phyloP scores from a whole-genome alignment of 2,888 invertebrate species.

The Incurvaria masculella region DNA sequence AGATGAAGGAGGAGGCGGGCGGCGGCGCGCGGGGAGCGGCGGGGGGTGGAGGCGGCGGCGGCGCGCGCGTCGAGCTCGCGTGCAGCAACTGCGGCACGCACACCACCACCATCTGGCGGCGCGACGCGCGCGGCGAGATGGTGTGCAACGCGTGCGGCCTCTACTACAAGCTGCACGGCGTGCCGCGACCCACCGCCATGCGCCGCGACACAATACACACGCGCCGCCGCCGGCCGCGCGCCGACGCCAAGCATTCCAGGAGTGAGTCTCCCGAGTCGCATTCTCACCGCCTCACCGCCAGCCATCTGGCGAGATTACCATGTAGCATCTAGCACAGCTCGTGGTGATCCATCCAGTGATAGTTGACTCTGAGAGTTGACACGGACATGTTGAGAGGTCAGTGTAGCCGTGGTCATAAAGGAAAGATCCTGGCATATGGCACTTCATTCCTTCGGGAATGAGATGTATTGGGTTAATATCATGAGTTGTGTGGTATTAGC shows the following conservation, averaged over 20 bases:
- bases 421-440: too few relatives aligned
- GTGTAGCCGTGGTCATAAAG: too few relatives aligned
- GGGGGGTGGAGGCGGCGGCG: slow-evolving; percentile 13
- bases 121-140: slow-evolving; percentile 95
- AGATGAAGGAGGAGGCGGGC: slow-evolving; percentile 10
- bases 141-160: slow-evolving; percentile 99
- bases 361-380: too few relatives aligned
- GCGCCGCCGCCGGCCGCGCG: slow-evolving; percentile 81
- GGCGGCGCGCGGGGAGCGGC: slow-evolving; percentile 1
- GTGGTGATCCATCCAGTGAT: too few relatives aligned
- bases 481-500: too few relatives aligned
- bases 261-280: slow-evolving; percentile 32
- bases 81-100: slow-evolving; percentile 98
- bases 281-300: too few relatives aligned
- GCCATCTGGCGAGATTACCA: too few relatives aligned
- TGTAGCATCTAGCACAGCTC: too few relatives aligned
- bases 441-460: too few relatives aligned
- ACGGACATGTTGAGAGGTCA: too few relatives aligned
- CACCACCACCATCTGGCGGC: slow-evolving; percentile 96
- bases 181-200: slow-evolving; percentile 93
- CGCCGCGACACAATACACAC: slow-evolving; percentile 96
- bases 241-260: slow-evolving; percentile 56
- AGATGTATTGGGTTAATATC: too few relatives aligned
- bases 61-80: slow-evolving; percentile 66
- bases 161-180: slow-evolving; percentile 95